phyloP scores from a whole-genome alignment of 2,888 invertebrate genomes.

The Bugulina stolonifera region DNA sequence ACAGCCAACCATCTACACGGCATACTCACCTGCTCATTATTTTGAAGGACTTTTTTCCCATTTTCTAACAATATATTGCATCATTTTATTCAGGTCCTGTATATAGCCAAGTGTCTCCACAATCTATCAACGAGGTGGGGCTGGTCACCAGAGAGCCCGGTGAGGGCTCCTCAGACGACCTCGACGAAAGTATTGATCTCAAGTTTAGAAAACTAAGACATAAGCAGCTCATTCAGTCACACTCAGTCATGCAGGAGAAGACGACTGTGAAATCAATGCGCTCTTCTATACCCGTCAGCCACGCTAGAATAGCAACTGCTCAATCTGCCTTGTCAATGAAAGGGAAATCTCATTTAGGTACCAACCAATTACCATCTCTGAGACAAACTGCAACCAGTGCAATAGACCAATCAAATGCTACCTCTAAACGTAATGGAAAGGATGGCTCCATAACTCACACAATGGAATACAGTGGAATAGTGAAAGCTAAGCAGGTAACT shows the following conservation, averaged over 20 bases:
- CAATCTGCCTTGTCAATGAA: too few relatives aligned
- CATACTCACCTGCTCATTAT: too few relatives aligned
- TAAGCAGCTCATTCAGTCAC: not conserved
- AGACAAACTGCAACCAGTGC: not conserved
- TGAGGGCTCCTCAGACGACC: conserved; percentile 14
- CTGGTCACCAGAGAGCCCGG: conserved; percentile 23
- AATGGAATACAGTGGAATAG: not conserved
- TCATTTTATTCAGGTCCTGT: not conserved
- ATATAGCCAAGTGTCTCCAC: not conserved
- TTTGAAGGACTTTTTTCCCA: too few relatives aligned
- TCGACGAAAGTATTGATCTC: conserved; percentile 13
- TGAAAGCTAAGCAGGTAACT: not conserved
- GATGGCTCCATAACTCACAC: too few relatives aligned
- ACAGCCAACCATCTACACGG: too few relatives aligned
- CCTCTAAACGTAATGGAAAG: not conserved
- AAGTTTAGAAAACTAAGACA: not conserved
- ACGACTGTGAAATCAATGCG: too few relatives aligned
- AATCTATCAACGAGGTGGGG: not conserved
- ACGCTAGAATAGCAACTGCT: too few relatives aligned
- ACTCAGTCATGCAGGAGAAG: not conserved
- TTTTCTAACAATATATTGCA: too few relatives aligned
- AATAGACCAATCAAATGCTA: not conserved
- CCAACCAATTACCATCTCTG: conserved; percentile 1
- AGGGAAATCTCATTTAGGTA: too few relatives aligned
- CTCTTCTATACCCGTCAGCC: too few relatives aligned